Conservation (phyloP, 1,140 invertebrate genomes). For the Anastrepha ludens region DNA sequence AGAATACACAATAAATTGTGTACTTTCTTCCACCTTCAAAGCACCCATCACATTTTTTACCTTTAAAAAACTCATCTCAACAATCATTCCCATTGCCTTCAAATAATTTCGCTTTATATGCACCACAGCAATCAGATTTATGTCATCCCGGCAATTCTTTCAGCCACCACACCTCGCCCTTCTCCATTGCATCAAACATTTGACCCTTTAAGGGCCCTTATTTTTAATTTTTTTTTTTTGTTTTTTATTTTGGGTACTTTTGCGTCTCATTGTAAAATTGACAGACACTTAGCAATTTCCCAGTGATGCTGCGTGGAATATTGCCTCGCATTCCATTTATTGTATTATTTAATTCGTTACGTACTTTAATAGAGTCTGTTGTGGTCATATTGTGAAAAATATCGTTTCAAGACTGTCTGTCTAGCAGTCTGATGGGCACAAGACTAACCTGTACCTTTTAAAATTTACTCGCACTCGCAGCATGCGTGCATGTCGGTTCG, state of each 20-base stretch:
- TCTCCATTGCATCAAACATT: neutral
- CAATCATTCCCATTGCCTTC: neutral
- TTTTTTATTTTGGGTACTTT: neutral
- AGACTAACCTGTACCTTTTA: neutral
- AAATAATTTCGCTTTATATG: neutral
- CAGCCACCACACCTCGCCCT: neutral
- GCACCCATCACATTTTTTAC: neutral
- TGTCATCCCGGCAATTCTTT: constrained; percentile 16
- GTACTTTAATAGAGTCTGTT: constrained; percentile 1
- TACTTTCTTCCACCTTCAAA: neutral
- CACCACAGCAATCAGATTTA: constrained; percentile 11
- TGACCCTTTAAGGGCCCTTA: constrained; percentile 18
- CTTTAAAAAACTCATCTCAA: neutral
- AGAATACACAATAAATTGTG: neutral
- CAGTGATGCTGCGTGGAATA: constrained; percentile 47
- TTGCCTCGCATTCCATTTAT: constrained; percentile 27
- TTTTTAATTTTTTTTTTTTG: neutral
- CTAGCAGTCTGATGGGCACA: neutral
- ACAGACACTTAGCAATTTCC: constrained; percentile 52
- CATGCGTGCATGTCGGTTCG: neutral
- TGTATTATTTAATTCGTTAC: constrained; percentile 38
- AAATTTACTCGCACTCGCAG: neutral
- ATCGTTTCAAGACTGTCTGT: constrained; percentile 5
- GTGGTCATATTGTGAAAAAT: neutral
- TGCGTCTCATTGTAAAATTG: constrained; percentile 33